Conservation (phyloP, 2,888 invertebrate species). For the Cheilosia scutellata region DNA sequence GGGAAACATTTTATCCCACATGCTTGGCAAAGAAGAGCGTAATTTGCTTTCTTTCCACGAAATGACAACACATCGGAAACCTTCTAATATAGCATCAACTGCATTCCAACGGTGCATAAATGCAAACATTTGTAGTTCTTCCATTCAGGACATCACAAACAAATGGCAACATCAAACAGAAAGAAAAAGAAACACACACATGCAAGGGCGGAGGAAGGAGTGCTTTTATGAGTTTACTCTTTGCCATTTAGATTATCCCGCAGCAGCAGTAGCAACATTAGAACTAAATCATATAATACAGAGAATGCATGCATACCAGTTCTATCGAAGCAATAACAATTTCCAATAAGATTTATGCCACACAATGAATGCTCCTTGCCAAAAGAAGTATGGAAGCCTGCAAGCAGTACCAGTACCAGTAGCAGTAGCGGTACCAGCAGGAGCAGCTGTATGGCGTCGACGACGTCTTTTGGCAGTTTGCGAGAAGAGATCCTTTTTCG, state of each 20-base stretch:
- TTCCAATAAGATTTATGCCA: conserved; percentile 73
- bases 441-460: conserved; percentile 23
- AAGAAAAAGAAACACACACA: conserved; percentile 34
- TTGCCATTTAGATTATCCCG: conserved; percentile 74
- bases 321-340: conserved; percentile 70
- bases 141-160: conserved; percentile 58
- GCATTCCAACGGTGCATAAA: conserved; percentile 67
- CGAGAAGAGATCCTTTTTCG: conserved; percentile 46
- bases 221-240: conserved; percentile 74
- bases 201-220: conserved; percentile 34
- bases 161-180: conserved; percentile 59
- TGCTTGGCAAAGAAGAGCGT: conserved; percentile 46
- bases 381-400: conserved; percentile 45
- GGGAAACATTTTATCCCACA: not conserved
- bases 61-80: conserved; percentile 61
- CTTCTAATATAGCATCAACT: conserved; percentile 66
- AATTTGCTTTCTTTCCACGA: conserved; percentile 42
- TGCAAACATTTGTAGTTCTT: conserved; percentile 68
- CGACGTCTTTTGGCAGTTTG: conserved; percentile 69
- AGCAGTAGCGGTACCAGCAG: conserved; percentile 20
- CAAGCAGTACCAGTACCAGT: conserved; percentile 42
- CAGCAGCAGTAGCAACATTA: conserved; percentile 70
- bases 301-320: conserved; percentile 56
- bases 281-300: conserved; percentile 73
- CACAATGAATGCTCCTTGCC: conserved; percentile 70